Percentiles rank a stretch among this genome's conserved stretches.
Conservation (phyloP, 2,888 invertebrate genomes). For the Plutella xylostella region DNA sequence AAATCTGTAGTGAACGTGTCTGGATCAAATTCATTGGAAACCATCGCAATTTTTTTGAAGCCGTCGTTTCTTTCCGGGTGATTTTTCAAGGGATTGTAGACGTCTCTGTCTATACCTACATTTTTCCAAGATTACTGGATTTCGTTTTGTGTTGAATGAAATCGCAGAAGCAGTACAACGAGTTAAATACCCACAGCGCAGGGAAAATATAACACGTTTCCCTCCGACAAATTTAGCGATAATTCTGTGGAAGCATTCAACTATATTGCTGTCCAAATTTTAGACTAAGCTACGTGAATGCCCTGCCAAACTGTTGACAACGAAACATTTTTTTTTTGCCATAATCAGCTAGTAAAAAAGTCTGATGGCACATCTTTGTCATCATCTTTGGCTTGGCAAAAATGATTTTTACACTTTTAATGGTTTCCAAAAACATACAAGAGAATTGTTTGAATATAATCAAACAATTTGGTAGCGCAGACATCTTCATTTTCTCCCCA, state of each 20-base stretch:
- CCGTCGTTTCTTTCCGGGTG: neutral
- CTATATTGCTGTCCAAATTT: constrained; percentile 23
- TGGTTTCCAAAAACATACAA: constrained; percentile 6
- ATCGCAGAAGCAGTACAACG: constrained; percentile 25
- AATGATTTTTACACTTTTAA: constrained; percentile 1
- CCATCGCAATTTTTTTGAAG: no score
- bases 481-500: neutral
- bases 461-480: neutral
- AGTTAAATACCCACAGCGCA: constrained; percentile 20
- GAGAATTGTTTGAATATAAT: constrained; percentile 1
- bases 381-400: constrained; percentile 4
- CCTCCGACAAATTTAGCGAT: constrained; percentile 27
- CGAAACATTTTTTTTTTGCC: constrained; percentile 4
- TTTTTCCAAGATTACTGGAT: constrained; percentile 1
- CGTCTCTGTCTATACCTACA: neutral
- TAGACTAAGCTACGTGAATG: constrained; percentile 14
- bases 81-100: no score
- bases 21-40: no score
- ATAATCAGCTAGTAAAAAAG: no score
- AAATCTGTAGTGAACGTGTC: no score
- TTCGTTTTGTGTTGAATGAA: constrained; percentile 21
- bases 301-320: constrained; percentile 2
- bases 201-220: constrained; percentile 25
- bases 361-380: no score
- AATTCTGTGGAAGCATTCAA: constrained; percentile 24